Evolutionary conservation across 2,113 vertebrate species (phyloP), one percentile per base, ranked within the genome.

Genomic region (Genyomyrus donnyi): DNA sequence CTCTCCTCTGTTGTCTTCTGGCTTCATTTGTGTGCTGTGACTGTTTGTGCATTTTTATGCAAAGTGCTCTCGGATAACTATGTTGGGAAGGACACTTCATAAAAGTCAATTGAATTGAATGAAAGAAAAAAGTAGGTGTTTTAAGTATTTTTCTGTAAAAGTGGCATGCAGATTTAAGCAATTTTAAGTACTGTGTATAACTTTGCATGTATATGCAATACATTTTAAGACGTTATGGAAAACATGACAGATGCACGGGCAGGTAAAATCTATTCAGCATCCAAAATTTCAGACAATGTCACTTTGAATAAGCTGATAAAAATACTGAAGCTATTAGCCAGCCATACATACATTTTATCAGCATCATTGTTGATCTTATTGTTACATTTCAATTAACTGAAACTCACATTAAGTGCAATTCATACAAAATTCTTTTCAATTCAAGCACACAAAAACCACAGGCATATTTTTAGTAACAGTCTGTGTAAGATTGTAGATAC

Each of bases 281-380:
- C 21, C 21, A 85, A 24, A 48, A 85, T 48, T n/a, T 10, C 15
- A 48, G 83, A 39, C 39, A 48, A 46, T 48, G 83, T 85, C 42
- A 85, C 80, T 84, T 84, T 84, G 7, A 84, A 45, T n/a, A 48
- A 5, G 45, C 83, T 85, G 83, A 85, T 39, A 89, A 83, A 83
- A 77, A 56, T 27, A 42, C 35, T 42, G 74, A 58, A 42, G 52
- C 48, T 9, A 66, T 66, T 46, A 45, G 48, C 42, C 53, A 45
- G 42, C 58, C 53, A 74, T n/a, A 88, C 53, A 74, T n/a, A 88
- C 56, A 66, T 88, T 66, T 70, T 66, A 88, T 66, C 24, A 0
- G 6, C 58, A 46, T 48, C 21, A 85, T 9, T 85, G 83, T 85
- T 85, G 21, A 48, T 48, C 24, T 85, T 83, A 42, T 83, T 45